These are phyloP conservation scores for Fragum whitleyi DNA, from an alignment of 2,888 invertebrate genomes.

Conservation along the genomic window DNA sequence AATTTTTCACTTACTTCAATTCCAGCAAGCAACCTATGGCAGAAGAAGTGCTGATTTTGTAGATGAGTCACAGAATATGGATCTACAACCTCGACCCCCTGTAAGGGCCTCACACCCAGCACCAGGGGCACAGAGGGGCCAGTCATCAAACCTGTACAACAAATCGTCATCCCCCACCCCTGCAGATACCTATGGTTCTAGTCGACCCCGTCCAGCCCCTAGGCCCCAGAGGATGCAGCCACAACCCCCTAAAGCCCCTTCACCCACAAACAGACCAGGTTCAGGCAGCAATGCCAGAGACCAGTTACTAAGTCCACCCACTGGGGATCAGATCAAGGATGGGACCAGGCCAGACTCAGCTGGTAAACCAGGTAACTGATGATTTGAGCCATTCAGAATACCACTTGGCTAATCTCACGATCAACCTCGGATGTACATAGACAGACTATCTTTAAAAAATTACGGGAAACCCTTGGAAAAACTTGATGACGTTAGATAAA, in stretches of 20 bases:
- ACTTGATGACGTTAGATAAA: too few species aligned
- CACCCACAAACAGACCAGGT: constrained; percentile 67
- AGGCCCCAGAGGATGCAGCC: constrained; percentile 68
- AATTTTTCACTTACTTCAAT: too few species aligned
- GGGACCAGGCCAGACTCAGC: constrained; percentile 73
- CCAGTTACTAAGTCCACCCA: constrained; percentile 58
- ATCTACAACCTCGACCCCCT: constrained; percentile 58
- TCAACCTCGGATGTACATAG: too few species aligned
- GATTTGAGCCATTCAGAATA: constrained; percentile 62
- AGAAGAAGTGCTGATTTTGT: constrained; percentile 53
- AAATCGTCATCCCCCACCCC: constrained; percentile 59
- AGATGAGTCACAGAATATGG: constrained; percentile 47
- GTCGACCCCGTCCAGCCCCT: constrained; percentile 68
- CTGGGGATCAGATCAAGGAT: constrained; percentile 62
- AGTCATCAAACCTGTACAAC: constrained; percentile 45
- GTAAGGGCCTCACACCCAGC: constrained; percentile 50
- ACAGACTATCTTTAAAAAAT: too few species aligned
- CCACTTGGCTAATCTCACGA: too few species aligned
- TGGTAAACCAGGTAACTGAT: constrained; percentile 64
- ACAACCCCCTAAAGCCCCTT: constrained; percentile 70
- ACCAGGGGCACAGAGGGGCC: constrained; percentile 45
- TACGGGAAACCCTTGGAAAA: too few species aligned
- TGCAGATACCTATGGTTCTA: constrained; percentile 64
- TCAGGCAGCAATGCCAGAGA: constrained; percentile 63
- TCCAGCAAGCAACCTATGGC: constrained; percentile 38